phyloP scores from a whole-genome alignment of 2,113 vertebrate genomes.

The Todiramphus saurophagus region DNA sequence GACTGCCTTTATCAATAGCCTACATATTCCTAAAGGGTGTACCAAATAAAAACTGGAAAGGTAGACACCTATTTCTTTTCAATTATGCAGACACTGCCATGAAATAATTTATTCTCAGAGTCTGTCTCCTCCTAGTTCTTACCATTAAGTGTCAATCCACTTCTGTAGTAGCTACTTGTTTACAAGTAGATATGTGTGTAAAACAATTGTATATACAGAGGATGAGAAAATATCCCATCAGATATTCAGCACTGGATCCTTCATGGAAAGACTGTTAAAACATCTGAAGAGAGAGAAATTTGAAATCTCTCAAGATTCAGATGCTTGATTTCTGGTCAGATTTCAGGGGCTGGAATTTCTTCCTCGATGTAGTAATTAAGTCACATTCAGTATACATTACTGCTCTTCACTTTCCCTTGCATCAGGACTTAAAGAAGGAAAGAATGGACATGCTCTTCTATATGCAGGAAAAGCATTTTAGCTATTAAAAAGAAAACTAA shows the following conservation, averaged over 20 bases:
- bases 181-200: background rate
- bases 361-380: background rate
- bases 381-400: accelerated
- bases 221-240: background rate
- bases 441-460: background rate
- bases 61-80: background rate
- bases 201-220: background rate
- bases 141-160: background rate
- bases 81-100: background rate
- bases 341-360: background rate
- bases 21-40: background rate
- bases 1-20: background rate
- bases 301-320: background rate
- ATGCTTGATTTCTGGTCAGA: background rate
- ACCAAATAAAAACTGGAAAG: background rate
- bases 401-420: background rate
- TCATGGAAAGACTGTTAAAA: background rate
- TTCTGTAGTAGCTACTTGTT: background rate
- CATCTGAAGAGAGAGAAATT: background rate
- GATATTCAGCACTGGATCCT: background rate
- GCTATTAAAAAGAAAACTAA: background rate
- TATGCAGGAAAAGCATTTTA: background rate
- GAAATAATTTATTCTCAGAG: background rate
- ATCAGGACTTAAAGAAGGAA: background rate
- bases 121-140: background rate